Evolutionary conservation across 2,888 invertebrate genomes (phyloP), one percentile per base, ranked within the genome.

Genomic region (Apamea monoglypha): DNA sequence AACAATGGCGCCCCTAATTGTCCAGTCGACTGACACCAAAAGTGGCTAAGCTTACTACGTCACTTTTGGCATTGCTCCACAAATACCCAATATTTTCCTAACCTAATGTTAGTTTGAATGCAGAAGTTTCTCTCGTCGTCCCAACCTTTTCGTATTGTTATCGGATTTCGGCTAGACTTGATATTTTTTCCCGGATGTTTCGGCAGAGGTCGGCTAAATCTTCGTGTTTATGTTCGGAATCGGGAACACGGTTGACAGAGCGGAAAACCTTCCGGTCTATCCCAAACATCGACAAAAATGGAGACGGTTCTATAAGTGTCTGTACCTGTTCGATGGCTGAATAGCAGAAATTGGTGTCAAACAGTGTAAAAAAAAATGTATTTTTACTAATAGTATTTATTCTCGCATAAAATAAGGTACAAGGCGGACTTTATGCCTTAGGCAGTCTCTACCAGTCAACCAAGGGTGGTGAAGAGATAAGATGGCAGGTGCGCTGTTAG

Each of bases 111-210:
- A 53, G 21, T 81, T 81, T 53, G 47, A 75, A 83, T 56, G 18
- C 25, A 68, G 36, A 40, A 83, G 29, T 73, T 66, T 36, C 18
- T 50, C 18, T 63, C 16, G 25, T 21, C 47, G 8, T 16, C 36
- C 36, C 32, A 79, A 83, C 69, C 79, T 63, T 81, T 83, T 83
- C 6, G 61, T 44, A 70, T 83, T 83, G 69, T 70, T 56, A 66
- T 79, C 61, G 50, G 44, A 69, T 82, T 77, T 73, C 56, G 66
- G 61, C 70, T 59, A 70, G 73, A 79, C 73, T 79, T 79, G 76
- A 76, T 83, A 76, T 80, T 76, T 83, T 74, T 70, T 70, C 32
- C 36, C 64, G 64, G 4, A 29, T 53, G 29, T 64, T 61, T 70
- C 44, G 64, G 44, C 21, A n/a, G n/a, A 40, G n/a, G 81, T 81